Percentiles rank a stretch among this genome's conserved stretches.
Evolutionary conservation across 1,140 invertebrate species (phyloP).

Genomic region (Pogonomyrmex californicus): DNA sequence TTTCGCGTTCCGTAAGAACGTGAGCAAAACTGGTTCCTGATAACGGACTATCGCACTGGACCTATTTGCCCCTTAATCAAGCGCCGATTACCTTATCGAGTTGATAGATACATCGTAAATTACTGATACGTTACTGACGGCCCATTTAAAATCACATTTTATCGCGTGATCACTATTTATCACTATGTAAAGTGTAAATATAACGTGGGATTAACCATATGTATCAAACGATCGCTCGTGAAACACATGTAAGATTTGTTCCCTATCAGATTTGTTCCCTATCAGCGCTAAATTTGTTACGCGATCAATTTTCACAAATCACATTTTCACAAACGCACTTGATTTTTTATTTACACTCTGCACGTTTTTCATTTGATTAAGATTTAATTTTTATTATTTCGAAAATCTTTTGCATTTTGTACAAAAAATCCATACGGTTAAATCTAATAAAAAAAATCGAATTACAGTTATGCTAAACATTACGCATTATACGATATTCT

Average conservation of each 20-base stretch:
- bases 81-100: constrained; percentile 1
- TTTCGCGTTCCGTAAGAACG: constrained; percentile 12
- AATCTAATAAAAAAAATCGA: background rate
- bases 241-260: constrained; percentile 4
- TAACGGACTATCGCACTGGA: constrained; percentile 5
- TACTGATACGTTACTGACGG: background rate
- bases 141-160: constrained; percentile 1
- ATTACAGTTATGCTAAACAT: background rate
- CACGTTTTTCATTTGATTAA: background rate
- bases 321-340: background rate
- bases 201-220: background rate
- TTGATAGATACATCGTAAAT: constrained; percentile 19
- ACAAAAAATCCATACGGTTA: background rate
- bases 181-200: background rate
- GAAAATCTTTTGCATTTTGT: background rate
- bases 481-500: background rate
- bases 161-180: constrained; percentile 12
- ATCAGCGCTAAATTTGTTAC: background rate
- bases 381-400: background rate
- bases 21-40: constrained; percentile 18
- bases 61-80: constrained; percentile 6
- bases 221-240: background rate
- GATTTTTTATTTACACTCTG: constrained; percentile 4
- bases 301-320: constrained; percentile 2
- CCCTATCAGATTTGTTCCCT: background rate